Base-by-base conservation (phyloP, 2,113 vertebrate genomes). In the Grantiella picta region DNA sequence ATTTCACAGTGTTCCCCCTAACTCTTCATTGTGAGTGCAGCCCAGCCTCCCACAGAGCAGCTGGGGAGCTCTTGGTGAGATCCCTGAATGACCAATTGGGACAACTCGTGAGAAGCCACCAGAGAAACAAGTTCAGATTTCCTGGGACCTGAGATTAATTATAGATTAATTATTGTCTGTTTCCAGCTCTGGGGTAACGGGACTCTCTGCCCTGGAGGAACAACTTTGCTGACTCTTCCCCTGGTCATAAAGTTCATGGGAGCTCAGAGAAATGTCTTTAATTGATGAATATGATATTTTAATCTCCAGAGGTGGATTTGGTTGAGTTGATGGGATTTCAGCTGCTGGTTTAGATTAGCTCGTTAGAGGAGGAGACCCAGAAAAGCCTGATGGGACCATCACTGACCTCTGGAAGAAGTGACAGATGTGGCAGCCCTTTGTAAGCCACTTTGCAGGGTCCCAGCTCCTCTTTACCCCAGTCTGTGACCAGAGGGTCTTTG, bases 271-370 rank as follows among this genome's bases (percentile, higher is more conserved):
- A 61, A 49, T 49, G 15, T 27, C 75, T 76, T 82, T 61, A 18
- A 15, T 42, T 2, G 0, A 66, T 53, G 53, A 79, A 82, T 76
- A 52, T 7, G 52, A 5, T 54, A 52, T 92, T 92, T 89, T 68
- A 72, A 69, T 92, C 77, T 87, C 42, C 54, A 84, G 73, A 63
- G 69, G 54, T 87, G 47, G 78, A 71, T 57, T 89, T 82, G 84
- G 61, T 94, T 49, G 65, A 65, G 66, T 76, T 85, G 78, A 77
- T 73, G 93, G 82, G 84, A 86, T 92, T 95, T 91, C 35, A 82
- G 75, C 53, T 69, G 40, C 60, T 64, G 61, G 45, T 19, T 91
- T 91, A 61, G 70, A 85, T 91, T 70, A 88, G 89, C 50, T 95
- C 0, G 0, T 94, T 95, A 53, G 82, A 85, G 61, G 31, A 91